These are phyloP conservation scores for Falcaria lacertinaria DNA, from an alignment of 2,888 invertebrate genomes.

Conservation along the genomic window DNA sequence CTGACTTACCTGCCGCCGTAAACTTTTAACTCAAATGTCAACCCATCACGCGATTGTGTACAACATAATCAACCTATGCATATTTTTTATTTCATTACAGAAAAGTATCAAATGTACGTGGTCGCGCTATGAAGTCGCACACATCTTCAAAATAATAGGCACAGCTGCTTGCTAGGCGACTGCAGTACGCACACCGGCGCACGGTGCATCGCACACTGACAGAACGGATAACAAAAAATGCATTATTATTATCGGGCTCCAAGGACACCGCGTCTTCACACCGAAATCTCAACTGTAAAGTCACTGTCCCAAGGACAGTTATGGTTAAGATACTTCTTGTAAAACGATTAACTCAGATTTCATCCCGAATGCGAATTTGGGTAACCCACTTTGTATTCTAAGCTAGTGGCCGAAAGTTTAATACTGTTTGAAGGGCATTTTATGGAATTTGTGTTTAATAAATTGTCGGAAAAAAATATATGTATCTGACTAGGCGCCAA, in stretches of 20 bases:
- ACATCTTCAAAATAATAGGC: conserved; percentile 68
- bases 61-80: conserved; percentile 42
- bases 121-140: conserved; percentile 47
- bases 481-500: conserved; percentile 73
- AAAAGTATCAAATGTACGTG: conserved; percentile 41
- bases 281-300: conserved; percentile 32
- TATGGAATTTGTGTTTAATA: conserved; percentile 68
- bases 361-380: conserved; percentile 34
- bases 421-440: conserved; percentile 21
- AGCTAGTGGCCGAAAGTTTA: conserved; percentile 19
- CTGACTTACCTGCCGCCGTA: conserved; percentile 33
- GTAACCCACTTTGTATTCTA: conserved; percentile 28
- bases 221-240: conserved; percentile 67
- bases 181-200: conserved; percentile 50
- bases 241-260: conserved; percentile 73
- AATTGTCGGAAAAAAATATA: conserved; percentile 58
- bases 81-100: conserved; percentile 28
- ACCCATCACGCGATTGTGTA: conserved; percentile 58
- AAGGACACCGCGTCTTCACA: conserved; percentile 34
- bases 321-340: conserved; percentile 8
- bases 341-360: conserved; percentile 71
- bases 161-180: conserved; percentile 74
- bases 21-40: conserved; percentile 52
- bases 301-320: conserved; percentile 12
- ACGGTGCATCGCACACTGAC: conserved; percentile 69